Evolutionary conservation across 2,113 vertebrate species (phyloP).

Genomic region (Cichladusa arquata): DNA sequence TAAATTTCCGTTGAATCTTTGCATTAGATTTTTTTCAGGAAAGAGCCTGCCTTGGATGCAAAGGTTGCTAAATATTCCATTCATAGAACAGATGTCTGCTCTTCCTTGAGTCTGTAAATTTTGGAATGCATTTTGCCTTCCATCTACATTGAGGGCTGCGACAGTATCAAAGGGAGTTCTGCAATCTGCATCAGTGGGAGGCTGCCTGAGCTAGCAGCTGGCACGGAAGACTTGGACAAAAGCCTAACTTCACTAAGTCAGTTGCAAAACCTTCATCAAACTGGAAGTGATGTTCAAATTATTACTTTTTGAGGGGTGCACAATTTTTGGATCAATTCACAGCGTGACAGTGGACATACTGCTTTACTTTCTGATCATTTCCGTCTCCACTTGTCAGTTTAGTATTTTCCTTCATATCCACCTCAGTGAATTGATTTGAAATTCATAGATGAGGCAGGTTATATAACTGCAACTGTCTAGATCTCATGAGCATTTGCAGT

Average conservation of each 20-base stretch:
- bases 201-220: slow-evolving; percentile 36
- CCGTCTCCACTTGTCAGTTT: neutral
- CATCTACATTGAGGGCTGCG: neutral
- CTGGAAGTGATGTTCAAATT: neutral
- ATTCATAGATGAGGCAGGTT: slow-evolving; percentile 20
- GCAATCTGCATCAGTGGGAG: slow-evolving; percentile 45
- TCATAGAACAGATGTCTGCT: slow-evolving; percentile 19
- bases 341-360: neutral
- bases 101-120: slow-evolving; percentile 26
- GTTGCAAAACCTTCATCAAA: neutral
- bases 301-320: neutral
- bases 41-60: neutral
- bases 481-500: slow-evolving; percentile 16
- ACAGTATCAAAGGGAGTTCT: slow-evolving; percentile 23
- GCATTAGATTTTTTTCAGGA: neutral
- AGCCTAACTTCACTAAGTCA: slow-evolving; percentile 16
- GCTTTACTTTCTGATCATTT: neutral
- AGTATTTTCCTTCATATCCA: neutral
- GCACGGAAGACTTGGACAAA: neutral
- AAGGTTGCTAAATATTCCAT: slow-evolving; percentile 34
- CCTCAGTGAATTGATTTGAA: slow-evolving; percentile 19
- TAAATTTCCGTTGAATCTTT: neutral
- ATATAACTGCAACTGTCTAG: slow-evolving; percentile 7
- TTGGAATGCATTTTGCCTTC: slow-evolving; percentile 5
- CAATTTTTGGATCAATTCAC: neutral